phyloP scores from a whole-genome alignment of 2,113 vertebrate species.

The Cinclus cinclus region DNA sequence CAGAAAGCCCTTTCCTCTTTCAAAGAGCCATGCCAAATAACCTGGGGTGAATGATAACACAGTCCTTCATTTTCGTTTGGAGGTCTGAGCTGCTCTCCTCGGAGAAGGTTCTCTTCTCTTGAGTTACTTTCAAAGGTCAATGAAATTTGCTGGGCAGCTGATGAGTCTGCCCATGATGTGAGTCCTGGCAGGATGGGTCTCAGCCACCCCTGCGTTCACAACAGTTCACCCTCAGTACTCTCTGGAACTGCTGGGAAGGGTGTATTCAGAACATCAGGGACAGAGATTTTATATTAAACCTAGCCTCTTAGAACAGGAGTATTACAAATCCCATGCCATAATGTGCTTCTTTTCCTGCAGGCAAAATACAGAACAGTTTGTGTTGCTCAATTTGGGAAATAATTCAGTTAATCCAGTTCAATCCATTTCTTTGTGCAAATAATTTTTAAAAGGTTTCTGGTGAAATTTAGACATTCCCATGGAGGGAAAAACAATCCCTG shows the following conservation, averaged over 20 bases:
- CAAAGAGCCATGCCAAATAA: background rate
- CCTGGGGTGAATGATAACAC: background rate
- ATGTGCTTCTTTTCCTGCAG: background rate
- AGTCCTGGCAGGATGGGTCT: background rate
- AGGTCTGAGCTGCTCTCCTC: background rate
- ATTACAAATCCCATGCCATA: background rate
- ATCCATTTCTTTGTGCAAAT: background rate
- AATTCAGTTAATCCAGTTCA: background rate
- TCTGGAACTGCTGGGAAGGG: background rate
- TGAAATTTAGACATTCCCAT: background rate
- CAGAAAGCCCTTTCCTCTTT: background rate
- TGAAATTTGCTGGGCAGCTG: background rate
- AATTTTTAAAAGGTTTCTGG: background rate
- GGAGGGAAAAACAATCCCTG: background rate
- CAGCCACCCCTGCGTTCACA: background rate
- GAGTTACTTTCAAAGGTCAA: background rate
- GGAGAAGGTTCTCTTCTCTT: background rate
- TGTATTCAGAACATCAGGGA: background rate
- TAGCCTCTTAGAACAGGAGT: background rate
- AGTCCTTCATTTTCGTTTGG: background rate
- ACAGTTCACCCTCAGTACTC: background rate
- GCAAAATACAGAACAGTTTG: background rate
- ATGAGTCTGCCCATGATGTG: background rate
- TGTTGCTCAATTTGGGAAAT: background rate
- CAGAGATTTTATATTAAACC: background rate